Evolutionary conservation across 1,140 invertebrate species (phyloP).

Genomic region (Holcopasites calliopsidis): DNA sequence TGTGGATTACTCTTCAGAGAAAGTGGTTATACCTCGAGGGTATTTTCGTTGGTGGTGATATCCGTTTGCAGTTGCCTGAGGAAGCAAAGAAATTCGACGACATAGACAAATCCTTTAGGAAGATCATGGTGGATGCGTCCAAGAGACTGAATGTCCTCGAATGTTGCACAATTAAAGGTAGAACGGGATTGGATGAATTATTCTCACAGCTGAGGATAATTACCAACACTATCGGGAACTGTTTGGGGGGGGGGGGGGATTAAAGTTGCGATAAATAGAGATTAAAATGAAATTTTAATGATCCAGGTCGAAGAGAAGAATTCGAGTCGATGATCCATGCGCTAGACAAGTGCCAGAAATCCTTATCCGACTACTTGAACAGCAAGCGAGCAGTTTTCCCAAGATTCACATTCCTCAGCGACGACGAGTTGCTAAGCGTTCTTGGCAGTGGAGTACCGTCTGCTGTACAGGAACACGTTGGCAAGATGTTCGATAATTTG

Average conservation of each 20-base stretch:
- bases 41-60: conserved; percentile 93
- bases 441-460: conserved; percentile 90
- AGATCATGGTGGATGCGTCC: conserved; percentile 90
- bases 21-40: conserved; percentile 96
- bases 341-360: conserved; percentile 94
- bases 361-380: conserved; percentile 93
- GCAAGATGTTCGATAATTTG: conserved; percentile 97
- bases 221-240: too few species aligned
- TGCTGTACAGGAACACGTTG: conserved; percentile 94
- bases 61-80: conserved; percentile 90
- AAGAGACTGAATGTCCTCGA: conserved; percentile 88
- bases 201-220: too few species aligned
- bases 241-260: too few species aligned
- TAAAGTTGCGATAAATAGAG: too few species aligned
- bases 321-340: conserved; percentile 86
- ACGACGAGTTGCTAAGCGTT: conserved; percentile 93
- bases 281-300: background rate
- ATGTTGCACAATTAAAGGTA: conserved; percentile 84
- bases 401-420: conserved; percentile 95
- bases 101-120: conserved; percentile 89
- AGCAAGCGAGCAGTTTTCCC: conserved; percentile 92
- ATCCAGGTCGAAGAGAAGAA: conserved; percentile 85
- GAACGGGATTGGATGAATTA: background rate
- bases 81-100: conserved; percentile 94
- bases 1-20: conserved; percentile 90